These are phyloP conservation scores for Zelostemma sp. DNA, from an alignment of 1,140 invertebrate species.

Conservation along the genomic window DNA sequence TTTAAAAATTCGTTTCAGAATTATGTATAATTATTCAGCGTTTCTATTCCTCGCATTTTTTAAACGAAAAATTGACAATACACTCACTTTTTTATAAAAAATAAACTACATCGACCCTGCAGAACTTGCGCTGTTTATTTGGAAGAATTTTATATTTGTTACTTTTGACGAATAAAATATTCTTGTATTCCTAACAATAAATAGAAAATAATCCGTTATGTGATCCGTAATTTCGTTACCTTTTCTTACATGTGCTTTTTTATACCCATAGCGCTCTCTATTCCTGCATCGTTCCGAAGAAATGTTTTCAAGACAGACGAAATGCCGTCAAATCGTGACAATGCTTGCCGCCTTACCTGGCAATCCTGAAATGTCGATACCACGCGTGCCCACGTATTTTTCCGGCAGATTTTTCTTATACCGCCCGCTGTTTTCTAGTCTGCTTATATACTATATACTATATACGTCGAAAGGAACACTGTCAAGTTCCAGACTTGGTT, in stretches of 20 bases:
- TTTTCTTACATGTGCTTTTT: too few relatives aligned
- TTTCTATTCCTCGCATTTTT: too few relatives aligned
- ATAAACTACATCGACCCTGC: conserved; percentile 29
- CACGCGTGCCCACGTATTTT: conserved; percentile 31
- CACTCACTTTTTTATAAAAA: conserved; percentile 42
- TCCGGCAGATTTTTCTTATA: conserved; percentile 31
- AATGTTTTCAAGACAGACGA: conserved; percentile 21
- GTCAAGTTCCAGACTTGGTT: conserved; percentile 9
- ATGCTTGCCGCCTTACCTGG: conserved; percentile 39
- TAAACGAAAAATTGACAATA: conserved; percentile 50
- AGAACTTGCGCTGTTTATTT: conserved; percentile 59
- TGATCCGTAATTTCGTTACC: conserved; percentile 16
- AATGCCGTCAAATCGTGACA: conserved; percentile 35
- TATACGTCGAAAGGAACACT: too few relatives aligned
- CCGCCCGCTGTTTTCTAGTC: conserved; percentile 33
- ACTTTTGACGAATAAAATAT: conserved; percentile 72
- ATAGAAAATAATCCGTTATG: background rate
- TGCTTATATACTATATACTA: too few relatives aligned
- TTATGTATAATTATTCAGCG: too few relatives aligned
- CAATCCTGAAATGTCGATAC: conserved; percentile 55
- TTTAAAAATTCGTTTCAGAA: conserved; percentile 54
- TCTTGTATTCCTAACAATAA: conserved; percentile 68
- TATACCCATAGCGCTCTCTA: too few relatives aligned
- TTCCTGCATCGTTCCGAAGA: conserved; percentile 21
- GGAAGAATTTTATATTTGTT: conserved; percentile 70